These are phyloP conservation scores for Drosophila setifemur DNA, from an alignment of 1,140 invertebrate genomes.

Conservation along the genomic window DNA sequence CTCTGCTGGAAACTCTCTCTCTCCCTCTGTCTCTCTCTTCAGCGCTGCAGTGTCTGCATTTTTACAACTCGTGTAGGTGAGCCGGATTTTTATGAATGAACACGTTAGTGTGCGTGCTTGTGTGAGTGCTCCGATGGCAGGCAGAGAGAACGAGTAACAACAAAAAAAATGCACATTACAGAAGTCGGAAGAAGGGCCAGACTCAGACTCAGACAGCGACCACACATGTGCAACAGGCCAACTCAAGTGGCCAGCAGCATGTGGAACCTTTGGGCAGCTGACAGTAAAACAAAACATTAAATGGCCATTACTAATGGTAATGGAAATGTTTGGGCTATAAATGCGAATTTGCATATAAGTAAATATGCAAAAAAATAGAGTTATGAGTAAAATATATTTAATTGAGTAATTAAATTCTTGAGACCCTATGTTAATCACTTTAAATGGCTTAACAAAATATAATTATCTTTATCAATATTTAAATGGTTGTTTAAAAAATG, in stretches of 20 bases:
- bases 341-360: background rate
- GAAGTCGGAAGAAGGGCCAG: background rate
- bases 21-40: background rate
- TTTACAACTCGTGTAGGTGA: conserved; percentile 78
- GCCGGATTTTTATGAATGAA: conserved; percentile 79
- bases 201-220: too few species aligned
- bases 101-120: conserved; percentile 43
- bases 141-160: background rate
- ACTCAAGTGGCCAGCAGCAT: conserved; percentile 21
- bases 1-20: too few species aligned
- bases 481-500: too few species aligned
- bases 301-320: background rate
- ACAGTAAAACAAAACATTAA: background rate
- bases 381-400: background rate
- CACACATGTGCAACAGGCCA: conserved; percentile 10
- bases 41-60: conserved; percentile 40
- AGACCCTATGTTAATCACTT: too few species aligned
- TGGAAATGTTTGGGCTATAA: background rate
- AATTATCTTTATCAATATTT: too few species aligned
- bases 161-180: conserved; percentile 11
- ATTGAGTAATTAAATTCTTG: too few species aligned
- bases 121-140: conserved; percentile 26
- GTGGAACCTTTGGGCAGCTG: background rate
- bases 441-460: too few species aligned
- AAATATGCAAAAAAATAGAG: background rate